phyloP scores from a whole-genome alignment of 2,113 vertebrate species.

The Rhadina sibilatrix region DNA sequence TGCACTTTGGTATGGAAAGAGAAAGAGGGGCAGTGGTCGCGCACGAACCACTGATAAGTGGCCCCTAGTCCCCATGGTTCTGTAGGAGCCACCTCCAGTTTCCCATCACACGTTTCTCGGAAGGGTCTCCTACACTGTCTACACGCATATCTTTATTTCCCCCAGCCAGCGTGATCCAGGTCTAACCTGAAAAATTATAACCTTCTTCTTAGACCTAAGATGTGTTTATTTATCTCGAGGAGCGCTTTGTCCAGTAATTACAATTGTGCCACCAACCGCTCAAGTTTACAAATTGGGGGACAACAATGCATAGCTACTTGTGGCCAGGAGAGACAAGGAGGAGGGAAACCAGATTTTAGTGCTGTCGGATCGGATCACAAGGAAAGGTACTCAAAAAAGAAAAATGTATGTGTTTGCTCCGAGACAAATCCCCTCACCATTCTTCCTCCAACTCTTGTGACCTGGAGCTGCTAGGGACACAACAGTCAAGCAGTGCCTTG shows the following conservation, averaged over 20 bases:
- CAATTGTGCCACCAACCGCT: background rate
- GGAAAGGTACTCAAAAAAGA: background rate
- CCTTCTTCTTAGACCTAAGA: background rate
- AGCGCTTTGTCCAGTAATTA: background rate
- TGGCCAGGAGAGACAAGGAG: background rate
- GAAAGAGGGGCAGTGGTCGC: background rate
- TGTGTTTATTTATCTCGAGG: background rate
- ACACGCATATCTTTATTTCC: background rate
- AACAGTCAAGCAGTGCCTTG: constrained; percentile 52
- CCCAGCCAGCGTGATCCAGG: background rate
- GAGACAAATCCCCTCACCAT: constrained; percentile 56
- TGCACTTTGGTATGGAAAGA: background rate
- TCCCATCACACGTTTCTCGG: background rate
- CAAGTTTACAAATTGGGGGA: background rate
- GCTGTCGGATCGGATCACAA: background rate
- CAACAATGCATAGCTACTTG: background rate
- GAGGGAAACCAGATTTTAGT: background rate
- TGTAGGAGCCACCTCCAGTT: background rate
- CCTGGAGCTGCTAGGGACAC: constrained; percentile 58
- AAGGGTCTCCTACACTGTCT: background rate
- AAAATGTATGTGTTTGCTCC: background rate
- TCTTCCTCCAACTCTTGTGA: constrained; percentile 48
- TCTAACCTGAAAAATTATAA: background rate
- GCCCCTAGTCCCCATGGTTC: background rate
- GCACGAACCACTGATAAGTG: background rate